Percentiles rank a stretch among this genome's conserved stretches.
Evolutionary conservation across 2,888 invertebrate genomes (phyloP).

Genomic region (Eupsilia transversa): DNA sequence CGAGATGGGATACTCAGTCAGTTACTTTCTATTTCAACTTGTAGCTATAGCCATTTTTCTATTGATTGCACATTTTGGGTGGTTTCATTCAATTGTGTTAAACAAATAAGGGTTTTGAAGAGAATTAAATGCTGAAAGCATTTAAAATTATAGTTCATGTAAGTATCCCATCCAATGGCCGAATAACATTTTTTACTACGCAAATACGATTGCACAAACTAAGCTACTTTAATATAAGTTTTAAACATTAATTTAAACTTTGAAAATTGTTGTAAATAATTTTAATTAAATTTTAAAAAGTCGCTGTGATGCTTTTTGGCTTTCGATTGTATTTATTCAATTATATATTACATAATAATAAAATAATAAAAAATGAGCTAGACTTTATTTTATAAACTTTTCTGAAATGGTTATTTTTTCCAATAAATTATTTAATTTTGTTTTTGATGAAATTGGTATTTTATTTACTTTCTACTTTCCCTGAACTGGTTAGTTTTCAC

Average conservation of each 20-base stretch:
- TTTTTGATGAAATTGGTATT: conserved; percentile 68
- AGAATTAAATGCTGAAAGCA: neutral
- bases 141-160: neutral
- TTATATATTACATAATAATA: conserved; percentile 47
- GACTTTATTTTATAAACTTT: conserved; percentile 77
- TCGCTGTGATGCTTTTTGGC: conserved; percentile 74
- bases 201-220: conserved; percentile 49
- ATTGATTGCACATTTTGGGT: neutral
- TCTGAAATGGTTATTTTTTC: conserved; percentile 74
- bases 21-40: neutral
- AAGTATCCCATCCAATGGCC: conserved; percentile 15
- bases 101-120: neutral
- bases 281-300: conserved; percentile 61
- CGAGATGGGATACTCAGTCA: conserved; percentile 7
- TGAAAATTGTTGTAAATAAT: conserved; percentile 72
- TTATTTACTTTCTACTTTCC: conserved; percentile 39
- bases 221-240: conserved; percentile 57
- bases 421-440: conserved; percentile 82
- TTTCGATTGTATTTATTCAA: conserved; percentile 67
- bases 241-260: conserved; percentile 49
- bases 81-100: neutral
- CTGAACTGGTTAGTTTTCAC: neutral
- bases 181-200: conserved; percentile 35
- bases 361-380: conserved; percentile 70
- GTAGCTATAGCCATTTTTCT: conserved; percentile 9